phyloP scores from a whole-genome alignment of 2,113 vertebrate species.

The Brachypteracias leptosomus region DNA sequence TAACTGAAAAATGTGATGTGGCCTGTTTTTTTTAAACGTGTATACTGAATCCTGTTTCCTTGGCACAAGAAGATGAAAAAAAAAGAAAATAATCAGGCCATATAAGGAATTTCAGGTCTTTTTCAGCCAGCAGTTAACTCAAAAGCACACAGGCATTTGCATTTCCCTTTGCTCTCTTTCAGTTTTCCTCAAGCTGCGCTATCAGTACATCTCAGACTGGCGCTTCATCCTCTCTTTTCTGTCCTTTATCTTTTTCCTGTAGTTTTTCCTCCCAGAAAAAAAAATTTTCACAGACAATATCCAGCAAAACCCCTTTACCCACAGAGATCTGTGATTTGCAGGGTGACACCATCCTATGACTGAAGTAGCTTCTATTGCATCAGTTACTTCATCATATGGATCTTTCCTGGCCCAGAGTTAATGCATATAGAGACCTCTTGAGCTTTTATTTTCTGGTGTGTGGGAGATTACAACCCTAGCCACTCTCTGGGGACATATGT shows the following conservation, averaged over 20 bases:
- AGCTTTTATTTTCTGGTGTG: neutral
- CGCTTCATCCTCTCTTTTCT: neutral
- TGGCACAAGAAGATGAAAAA: neutral
- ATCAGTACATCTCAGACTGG: neutral
- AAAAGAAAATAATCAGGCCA: neutral
- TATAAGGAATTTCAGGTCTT: neutral
- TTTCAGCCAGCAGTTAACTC: neutral
- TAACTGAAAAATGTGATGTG: neutral
- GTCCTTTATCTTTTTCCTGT: neutral
- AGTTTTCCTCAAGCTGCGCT: neutral
- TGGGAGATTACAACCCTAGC: neutral
- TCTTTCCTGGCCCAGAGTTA: neutral
- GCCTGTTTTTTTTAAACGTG: neutral
- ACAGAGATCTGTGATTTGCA: neutral
- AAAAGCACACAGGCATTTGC: neutral
- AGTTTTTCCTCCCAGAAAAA: neutral
- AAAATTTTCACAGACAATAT: neutral
- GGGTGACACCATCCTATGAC: neutral
- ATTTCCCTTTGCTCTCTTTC: neutral
- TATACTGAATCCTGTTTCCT: neutral
- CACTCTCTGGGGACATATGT: neutral
- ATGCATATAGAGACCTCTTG: neutral
- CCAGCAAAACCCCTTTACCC: neutral
- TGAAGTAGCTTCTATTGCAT: neutral
- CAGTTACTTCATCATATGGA: neutral